These are phyloP conservation scores for Bergia puertoricense DNA, from an alignment of 92 coral and sea anemone species.

Conservation along the genomic window DNA sequence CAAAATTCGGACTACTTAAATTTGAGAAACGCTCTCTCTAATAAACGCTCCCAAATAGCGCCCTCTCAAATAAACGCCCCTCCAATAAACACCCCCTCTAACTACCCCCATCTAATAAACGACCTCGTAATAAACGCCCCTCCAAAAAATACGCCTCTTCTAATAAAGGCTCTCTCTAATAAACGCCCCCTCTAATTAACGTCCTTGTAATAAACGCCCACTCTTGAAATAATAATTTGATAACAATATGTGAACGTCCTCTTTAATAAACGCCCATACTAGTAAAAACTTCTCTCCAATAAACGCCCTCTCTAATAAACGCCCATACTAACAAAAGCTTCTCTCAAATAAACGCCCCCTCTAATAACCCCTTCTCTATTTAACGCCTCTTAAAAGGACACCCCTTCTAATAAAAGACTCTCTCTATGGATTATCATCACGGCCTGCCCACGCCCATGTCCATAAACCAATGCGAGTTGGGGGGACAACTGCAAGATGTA, in stretches of 20 bases:
- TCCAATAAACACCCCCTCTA: no score
- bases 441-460: slow-evolving; percentile 28
- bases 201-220: slow-evolving; percentile 1
- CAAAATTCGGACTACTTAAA: background rate
- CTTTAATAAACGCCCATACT: slow-evolving; percentile 13
- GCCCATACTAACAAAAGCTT: background rate
- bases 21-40: background rate
- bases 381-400: slow-evolving; percentile 19
- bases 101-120: no score
- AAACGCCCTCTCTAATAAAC: slow-evolving; percentile 21
- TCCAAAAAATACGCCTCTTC: no score
- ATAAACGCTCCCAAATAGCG: no score
- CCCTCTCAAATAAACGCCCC: no score
- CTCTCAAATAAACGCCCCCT: slow-evolving; percentile 3
- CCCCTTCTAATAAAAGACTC: slow-evolving; percentile 29
- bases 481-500: slow-evolving; percentile 34
- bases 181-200: slow-evolving; percentile 6
- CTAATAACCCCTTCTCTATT: slow-evolving; percentile 5
- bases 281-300: slow-evolving; percentile 7
- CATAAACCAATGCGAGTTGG: slow-evolving; percentile 32
- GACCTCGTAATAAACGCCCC: background rate
- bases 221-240: slow-evolving; percentile 1
- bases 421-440: slow-evolving; percentile 23
- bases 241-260: background rate
- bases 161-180: background rate